phyloP scores from a whole-genome alignment of 2,113 vertebrate genomes.

The Sitta europaea region DNA sequence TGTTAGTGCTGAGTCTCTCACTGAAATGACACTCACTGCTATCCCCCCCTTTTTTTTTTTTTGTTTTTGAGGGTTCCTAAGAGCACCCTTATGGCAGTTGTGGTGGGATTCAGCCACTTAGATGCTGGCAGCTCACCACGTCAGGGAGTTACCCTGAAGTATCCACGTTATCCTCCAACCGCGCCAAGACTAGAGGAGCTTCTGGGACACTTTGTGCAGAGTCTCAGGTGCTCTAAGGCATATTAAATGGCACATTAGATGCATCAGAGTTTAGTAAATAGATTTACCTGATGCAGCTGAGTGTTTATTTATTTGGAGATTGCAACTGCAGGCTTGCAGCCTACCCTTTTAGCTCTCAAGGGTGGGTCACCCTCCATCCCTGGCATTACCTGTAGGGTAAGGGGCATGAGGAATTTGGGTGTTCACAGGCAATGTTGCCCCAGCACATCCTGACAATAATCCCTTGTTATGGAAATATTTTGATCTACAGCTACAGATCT shows the following conservation, averaged over 20 bases:
- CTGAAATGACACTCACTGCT: not conserved
- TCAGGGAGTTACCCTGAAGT: not conserved
- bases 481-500: not conserved
- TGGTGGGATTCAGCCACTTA: not conserved
- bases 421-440: not conserved
- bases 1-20: not conserved
- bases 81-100: not conserved
- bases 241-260: not conserved
- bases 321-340: not conserved
- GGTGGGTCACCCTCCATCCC: accelerated
- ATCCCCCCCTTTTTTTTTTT: not conserved
- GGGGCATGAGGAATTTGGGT: not conserved
- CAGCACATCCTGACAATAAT: not conserved
- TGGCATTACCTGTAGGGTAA: not conserved
- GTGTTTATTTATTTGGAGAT: not conserved
- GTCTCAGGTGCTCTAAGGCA: not conserved
- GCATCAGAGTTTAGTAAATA: not conserved
- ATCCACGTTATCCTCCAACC: not conserved
- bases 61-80: not conserved
- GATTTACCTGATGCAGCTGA: not conserved
- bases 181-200: not conserved
- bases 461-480: not conserved
- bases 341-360: not conserved
- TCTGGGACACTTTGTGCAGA: not conserved
- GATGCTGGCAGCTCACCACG: not conserved